Conservation (phyloP, 2,797 vertebrate species). For the Sitta carolinensis region DNA sequence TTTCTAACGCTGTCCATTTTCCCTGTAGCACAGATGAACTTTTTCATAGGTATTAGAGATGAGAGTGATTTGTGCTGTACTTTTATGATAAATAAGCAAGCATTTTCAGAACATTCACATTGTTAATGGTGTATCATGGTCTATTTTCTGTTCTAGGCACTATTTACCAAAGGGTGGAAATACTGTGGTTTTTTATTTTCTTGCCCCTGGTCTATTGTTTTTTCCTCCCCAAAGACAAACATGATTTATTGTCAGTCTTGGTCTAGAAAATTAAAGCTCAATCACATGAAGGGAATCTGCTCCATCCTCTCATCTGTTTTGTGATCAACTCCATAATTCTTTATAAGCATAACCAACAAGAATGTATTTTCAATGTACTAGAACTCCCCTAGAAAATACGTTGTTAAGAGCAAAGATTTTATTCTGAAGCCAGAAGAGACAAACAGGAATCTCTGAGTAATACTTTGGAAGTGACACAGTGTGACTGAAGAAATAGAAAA, state of each 20-base stretch:
- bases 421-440: not conserved
- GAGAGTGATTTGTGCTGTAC: not conserved
- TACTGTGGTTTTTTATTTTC: not conserved
- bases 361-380: not conserved
- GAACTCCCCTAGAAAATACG: not conserved
- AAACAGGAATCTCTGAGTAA: not conserved
- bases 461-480: not conserved
- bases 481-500: not conserved
- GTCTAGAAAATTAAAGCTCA: not conserved
- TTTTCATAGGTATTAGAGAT: not conserved
- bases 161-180: not conserved
- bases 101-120: not conserved
- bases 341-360: not conserved
- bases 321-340: not conserved
- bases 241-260: not conserved
- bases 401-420: not conserved
- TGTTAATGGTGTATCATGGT: not conserved
- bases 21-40: not conserved
- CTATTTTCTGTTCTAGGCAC: not conserved
- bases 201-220: not conserved
- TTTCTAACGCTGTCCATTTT: not conserved
- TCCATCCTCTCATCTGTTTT: not conserved
- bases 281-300: not conserved
- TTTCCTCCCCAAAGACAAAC: not conserved
- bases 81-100: not conserved